Percentiles rank a stretch among this genome's conserved stretches.
These are phyloP conservation scores for Silvanus unidentatus DNA, from an alignment of 2,888 invertebrate genomes.

Conservation along the genomic window DNA sequence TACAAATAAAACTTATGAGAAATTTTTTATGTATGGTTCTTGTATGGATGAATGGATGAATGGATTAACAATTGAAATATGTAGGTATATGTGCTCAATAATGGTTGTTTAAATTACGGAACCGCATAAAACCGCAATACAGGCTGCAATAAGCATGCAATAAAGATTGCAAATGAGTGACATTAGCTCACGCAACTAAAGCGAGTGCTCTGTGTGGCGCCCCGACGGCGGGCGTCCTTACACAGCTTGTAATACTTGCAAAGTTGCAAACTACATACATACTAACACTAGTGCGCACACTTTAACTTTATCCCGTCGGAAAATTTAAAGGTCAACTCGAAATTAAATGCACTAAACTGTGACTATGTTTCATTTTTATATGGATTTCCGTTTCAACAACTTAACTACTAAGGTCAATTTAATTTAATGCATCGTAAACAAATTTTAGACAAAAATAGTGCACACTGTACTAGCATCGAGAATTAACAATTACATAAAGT, in stretches of 20 bases:
- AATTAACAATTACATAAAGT: too few species aligned
- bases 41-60: neutral
- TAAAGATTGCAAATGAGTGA: constrained; percentile 30
- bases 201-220: constrained; percentile 30
- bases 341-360: constrained; percentile 15
- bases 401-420: too few species aligned
- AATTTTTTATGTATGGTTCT: neutral
- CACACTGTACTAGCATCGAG: too few species aligned
- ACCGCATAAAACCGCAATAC: constrained; percentile 22
- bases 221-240: constrained; percentile 29
- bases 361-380: constrained; percentile 2
- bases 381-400: too few species aligned
- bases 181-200: constrained; percentile 28
- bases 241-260: neutral
- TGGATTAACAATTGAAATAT: constrained; percentile 11
- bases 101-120: constrained; percentile 14
- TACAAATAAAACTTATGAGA: neutral
- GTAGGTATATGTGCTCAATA: constrained; percentile 13
- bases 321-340: constrained; percentile 15
- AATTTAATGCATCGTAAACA: too few species aligned
- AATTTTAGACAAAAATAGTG: too few species aligned
- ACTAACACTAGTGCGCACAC: neutral
- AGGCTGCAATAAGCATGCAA: constrained; percentile 20
- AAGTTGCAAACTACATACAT: neutral
- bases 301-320: constrained; percentile 11